Conservation (phyloP, 2,113 vertebrate species). For the Marmota flaviventris region DNA sequence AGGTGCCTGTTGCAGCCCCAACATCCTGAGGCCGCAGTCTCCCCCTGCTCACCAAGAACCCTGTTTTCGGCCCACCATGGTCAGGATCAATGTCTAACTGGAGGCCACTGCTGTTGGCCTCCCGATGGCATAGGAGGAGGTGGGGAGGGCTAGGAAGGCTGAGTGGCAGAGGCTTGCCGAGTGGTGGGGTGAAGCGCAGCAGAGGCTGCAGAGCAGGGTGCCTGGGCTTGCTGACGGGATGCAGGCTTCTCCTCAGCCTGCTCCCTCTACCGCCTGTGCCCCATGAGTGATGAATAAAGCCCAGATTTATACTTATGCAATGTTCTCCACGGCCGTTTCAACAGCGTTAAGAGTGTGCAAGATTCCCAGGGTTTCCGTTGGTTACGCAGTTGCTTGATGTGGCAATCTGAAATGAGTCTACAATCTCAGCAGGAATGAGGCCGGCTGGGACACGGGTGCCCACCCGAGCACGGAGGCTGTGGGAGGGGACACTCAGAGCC, state of each 20-base stretch:
- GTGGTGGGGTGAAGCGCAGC: background rate
- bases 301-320: constrained; percentile 83
- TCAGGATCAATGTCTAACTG: no score
- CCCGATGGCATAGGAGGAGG: no score
- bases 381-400: constrained; percentile 75
- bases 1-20: background rate
- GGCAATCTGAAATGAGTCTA: constrained; percentile 77
- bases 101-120: no score
- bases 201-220: background rate
- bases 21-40: background rate
- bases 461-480: background rate
- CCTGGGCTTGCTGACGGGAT: rapidly evolving
- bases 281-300: constrained; percentile 15
- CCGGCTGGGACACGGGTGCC: background rate
- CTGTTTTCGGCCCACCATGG: background rate
- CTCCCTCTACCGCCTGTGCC: background rate
- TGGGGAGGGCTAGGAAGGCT: no score
- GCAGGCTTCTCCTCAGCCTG: background rate
- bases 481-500: rapidly evolving
- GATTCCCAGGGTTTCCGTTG: constrained; percentile 82
- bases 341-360: constrained; percentile 65
- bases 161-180: background rate
- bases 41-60: rapidly evolving
- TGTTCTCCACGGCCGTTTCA: constrained; percentile 72
- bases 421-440: constrained; percentile 79